Percentiles rank a stretch among this genome's conserved stretches.
phyloP scores from a whole-genome alignment of 2,888 invertebrate species.

The Itoplectis maculator region DNA sequence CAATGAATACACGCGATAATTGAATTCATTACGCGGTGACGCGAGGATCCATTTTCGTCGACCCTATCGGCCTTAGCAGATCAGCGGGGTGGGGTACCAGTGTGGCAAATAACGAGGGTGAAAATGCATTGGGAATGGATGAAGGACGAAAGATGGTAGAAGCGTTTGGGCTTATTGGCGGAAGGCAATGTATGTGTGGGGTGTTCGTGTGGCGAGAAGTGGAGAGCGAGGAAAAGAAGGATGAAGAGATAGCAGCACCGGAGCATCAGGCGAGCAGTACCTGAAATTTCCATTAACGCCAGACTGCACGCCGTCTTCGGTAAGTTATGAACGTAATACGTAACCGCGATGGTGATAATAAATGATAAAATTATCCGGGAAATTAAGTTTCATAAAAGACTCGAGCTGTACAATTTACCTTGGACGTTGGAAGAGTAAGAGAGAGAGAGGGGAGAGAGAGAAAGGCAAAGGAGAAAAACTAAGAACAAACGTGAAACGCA shows the following conservation, averaged over 20 bases:
- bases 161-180: conserved; percentile 1
- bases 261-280: conserved; percentile 55
- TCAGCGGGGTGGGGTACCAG: background rate
- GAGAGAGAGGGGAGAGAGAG: background rate
- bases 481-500: background rate
- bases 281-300: conserved; percentile 73
- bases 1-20: background rate
- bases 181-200: conserved; percentile 1
- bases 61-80: background rate
- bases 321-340: conserved; percentile 72
- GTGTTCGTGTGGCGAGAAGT: too few relatives aligned
- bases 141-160: background rate
- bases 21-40: background rate
- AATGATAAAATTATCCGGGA: conserved; percentile 73
- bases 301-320: conserved; percentile 64
- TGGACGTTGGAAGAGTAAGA: background rate
- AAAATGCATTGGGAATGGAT: conserved; percentile 23
- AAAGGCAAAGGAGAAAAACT: background rate
- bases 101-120: background rate
- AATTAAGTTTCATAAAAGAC: conserved; percentile 73
- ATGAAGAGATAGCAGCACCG: conserved; percentile 56
- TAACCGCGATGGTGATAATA: conserved; percentile 68
- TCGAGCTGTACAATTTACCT: conserved; percentile 26
- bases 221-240: conserved; percentile 18
- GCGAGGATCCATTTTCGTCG: background rate